Conservation (phyloP, 2,888 invertebrate genomes). For the Tricholauxania praeusta region DNA sequence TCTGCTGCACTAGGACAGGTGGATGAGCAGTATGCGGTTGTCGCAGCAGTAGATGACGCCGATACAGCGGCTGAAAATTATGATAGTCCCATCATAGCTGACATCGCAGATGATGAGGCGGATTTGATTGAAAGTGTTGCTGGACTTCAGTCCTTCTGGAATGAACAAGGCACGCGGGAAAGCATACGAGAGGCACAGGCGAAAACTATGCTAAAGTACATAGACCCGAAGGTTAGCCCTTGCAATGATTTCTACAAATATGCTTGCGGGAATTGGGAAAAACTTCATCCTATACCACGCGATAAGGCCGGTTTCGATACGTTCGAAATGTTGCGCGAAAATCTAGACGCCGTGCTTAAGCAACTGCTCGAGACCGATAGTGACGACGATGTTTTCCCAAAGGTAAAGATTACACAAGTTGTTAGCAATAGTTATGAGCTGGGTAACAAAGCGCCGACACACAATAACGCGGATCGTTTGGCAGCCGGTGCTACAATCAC, state of each 20-base stretch:
- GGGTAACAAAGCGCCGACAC: slow-evolving; percentile 39
- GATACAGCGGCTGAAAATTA: not conserved
- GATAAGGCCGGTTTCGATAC: slow-evolving; percentile 91
- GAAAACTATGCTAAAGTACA: slow-evolving; percentile 80
- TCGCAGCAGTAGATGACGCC: slow-evolving; percentile 19
- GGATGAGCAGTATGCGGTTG: slow-evolving; percentile 25
- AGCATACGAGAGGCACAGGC: slow-evolving; percentile 75
- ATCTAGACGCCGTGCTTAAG: slow-evolving; percentile 77
- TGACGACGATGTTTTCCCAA: slow-evolving; percentile 18
- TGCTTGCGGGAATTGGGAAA: slow-evolving; percentile 89
- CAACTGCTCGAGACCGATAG: slow-evolving; percentile 73
- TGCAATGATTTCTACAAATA: slow-evolving; percentile 88
- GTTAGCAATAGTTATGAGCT: slow-evolving; percentile 51
- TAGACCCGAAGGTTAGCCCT: slow-evolving; percentile 80
- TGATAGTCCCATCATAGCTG: not conserved
- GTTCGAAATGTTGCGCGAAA: slow-evolving; percentile 89
- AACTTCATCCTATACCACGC: slow-evolving; percentile 86
- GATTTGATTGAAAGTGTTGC: slow-evolving; percentile 45
- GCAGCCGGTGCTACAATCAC: not conserved
- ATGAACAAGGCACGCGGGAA: slow-evolving; percentile 64
- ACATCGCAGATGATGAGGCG: slow-evolving; percentile 18
- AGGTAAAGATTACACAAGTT: slow-evolving; percentile 44
- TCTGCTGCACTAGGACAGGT: not conserved
- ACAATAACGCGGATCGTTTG: slow-evolving; percentile 43
- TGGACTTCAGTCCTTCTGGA: slow-evolving; percentile 61